Percentiles rank a stretch among this genome's conserved stretches.
These are phyloP conservation scores for Oreortyx pictus DNA, from an alignment of 2,797 vertebrate genomes.

Conservation along the genomic window DNA sequence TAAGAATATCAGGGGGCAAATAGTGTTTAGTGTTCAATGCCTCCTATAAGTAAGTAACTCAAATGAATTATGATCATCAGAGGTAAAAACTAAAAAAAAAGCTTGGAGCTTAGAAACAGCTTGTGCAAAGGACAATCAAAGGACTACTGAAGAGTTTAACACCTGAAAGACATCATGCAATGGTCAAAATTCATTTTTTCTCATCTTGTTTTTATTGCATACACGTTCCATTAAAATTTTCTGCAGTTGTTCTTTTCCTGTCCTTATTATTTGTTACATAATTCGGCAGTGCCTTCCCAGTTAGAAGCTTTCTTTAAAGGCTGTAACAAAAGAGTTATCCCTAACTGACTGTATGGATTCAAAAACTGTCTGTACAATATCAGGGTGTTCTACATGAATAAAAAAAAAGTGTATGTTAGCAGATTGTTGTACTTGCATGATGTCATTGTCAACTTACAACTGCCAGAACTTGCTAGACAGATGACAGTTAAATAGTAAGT, in stretches of 20 bases:
- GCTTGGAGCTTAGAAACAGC: not conserved
- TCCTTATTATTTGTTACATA: not conserved
- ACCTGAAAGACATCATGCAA: not conserved
- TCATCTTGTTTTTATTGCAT: not conserved
- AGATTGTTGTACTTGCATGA: not conserved
- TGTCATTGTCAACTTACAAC: not conserved
- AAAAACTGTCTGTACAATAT: not conserved
- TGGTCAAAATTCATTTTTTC: not conserved
- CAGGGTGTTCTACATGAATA: not conserved
- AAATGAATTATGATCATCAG: not conserved
- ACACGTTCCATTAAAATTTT: not conserved
- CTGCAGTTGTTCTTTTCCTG: not conserved
- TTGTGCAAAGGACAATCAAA: not conserved
- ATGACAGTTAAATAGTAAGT: slow-evolving; percentile 21
- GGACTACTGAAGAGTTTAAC: not conserved
- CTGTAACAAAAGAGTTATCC: not conserved
- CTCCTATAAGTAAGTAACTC: not conserved
- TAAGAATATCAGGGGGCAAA: not conserved
- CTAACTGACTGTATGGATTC: not conserved
- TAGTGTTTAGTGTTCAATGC: not conserved
- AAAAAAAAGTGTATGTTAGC: not conserved
- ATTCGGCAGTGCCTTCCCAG: not conserved
- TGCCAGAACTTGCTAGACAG: not conserved
- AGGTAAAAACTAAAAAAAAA: not conserved
- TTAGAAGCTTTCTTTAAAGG: not conserved